Base-by-base conservation (phyloP, 2,113 vertebrate genomes). In the Zeus faber region DNA sequence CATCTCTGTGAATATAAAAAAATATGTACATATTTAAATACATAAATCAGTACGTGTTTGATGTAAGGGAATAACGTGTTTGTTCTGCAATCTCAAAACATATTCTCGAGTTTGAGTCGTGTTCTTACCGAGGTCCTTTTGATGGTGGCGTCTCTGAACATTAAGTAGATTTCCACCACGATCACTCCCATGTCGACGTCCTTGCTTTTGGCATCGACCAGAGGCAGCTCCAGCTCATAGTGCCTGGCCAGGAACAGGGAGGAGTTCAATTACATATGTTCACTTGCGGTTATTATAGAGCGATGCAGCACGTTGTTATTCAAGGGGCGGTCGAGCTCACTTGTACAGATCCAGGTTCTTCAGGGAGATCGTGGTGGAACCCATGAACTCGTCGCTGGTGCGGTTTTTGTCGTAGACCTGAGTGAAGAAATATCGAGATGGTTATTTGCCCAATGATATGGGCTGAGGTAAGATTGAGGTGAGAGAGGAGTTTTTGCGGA, bases 331-430 rank as follows among this genome's bases (percentile, higher is more conserved):
- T 2, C 23, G 9, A 18, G 27, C 76, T 74, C 82, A 98, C 96
- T 90, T 96, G 82, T 96, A 92, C 39, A 97, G 72, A 17, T 94
- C 91, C 40, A 98, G 88, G 40, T 92, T 85, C 23, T 69, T 64
- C 21, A 99, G 73, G 0, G 25, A 4, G 54, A 98, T 75, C 24
- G 56, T 72, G 6, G 91, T 81, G 1, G 94, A 93, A 2, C 97
- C 96, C 96, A 99, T 98, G 83, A 97, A 99, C 58, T 98, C 95
- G 49, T 94, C 94, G 1, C 88, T 84, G 1, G 95, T 94, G 58
- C 95, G 85, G 49, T 99, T 95, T 65, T 93, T 91, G 82, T 99
- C 92, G 1, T 96, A 99, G 2, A 99, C 94, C 97, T 98, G 63
- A 23, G 49, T 44, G 39, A 1, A 60, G 7, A 40, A 17, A 52